These are phyloP conservation scores for Dendroctonus ponderosae DNA, from an alignment of 1,140 invertebrate genomes.

Conservation along the genomic window DNA sequence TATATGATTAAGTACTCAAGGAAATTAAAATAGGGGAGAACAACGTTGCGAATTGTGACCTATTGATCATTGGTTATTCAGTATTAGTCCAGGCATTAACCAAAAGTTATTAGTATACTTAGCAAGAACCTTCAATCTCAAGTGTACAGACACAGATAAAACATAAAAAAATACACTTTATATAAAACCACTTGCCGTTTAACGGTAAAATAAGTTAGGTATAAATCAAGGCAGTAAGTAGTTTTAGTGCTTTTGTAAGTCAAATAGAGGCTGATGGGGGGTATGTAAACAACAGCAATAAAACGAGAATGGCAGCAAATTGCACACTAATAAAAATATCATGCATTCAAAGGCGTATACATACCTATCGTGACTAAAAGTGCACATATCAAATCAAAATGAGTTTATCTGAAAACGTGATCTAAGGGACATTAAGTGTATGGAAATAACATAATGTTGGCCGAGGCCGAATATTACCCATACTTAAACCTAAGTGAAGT, in stretches of 20 bases:
- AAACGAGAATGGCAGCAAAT: conserved; percentile 27
- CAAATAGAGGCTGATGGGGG: conserved; percentile 15
- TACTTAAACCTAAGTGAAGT: conserved; percentile 29
- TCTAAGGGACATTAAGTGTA: conserved; percentile 35
- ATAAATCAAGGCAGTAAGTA: conserved; percentile 17
- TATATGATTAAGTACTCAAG: conserved; percentile 30
- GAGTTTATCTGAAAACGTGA: conserved; percentile 36
- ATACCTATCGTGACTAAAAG: conserved; percentile 32
- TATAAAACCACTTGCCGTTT: too few species aligned
- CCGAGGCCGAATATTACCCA: conserved; percentile 22
- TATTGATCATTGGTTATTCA: too few species aligned
- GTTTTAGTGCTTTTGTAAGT: conserved; percentile 13
- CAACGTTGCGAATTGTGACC: background rate
- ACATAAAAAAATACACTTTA: too few species aligned
- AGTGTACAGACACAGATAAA: too few species aligned
- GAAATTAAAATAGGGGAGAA: conserved; percentile 25
- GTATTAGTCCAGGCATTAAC: too few species aligned
- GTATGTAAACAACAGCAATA: conserved; percentile 25
- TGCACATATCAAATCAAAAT: conserved; percentile 33
- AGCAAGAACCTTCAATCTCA: too few species aligned
- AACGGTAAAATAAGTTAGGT: conserved; percentile 20
- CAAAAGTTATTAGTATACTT: too few species aligned
- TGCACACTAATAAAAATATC: conserved; percentile 32
- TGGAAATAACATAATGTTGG: conserved; percentile 33
- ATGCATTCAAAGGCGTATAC: conserved; percentile 17